Conservation (phyloP, 2,113 vertebrate genomes). For the Nerophis ophidion region DNA sequence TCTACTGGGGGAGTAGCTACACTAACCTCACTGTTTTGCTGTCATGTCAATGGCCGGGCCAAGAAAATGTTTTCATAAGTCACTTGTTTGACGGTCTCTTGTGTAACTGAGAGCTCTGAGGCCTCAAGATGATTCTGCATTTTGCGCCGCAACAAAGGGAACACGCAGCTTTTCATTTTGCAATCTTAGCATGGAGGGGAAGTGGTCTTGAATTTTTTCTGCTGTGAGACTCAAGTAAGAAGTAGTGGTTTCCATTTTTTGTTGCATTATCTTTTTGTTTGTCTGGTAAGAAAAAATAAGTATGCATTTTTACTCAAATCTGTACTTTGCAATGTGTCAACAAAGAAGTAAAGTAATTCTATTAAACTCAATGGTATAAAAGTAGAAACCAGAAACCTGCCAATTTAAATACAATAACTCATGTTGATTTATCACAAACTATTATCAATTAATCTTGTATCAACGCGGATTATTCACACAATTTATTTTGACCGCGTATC, state of each 20-base stretch:
- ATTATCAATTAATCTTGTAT: too few relatives aligned
- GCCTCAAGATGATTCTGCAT: slow-evolving; percentile 52
- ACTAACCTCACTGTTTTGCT: neutral
- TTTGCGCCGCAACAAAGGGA: slow-evolving; percentile 45
- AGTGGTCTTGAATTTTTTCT: slow-evolving; percentile 44
- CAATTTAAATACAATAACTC: neutral
- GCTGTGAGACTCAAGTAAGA: neutral
- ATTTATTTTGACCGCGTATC: too few relatives aligned
- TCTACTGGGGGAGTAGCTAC: slow-evolving; percentile 23
- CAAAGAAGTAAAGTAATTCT: neutral
- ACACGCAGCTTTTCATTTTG: slow-evolving; percentile 58
- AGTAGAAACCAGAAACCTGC: neutral
- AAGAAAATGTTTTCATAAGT: too few relatives aligned
- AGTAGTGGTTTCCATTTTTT: neutral
- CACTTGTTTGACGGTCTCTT: too few relatives aligned
- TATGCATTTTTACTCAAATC: too few relatives aligned
- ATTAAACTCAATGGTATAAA: neutral
- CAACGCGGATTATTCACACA: too few relatives aligned
- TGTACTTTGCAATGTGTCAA: neutral
- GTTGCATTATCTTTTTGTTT: neutral
- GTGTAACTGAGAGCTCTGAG: neutral
- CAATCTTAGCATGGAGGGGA: slow-evolving; percentile 55
- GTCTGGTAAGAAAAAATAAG: neutral
- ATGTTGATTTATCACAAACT: too few relatives aligned
- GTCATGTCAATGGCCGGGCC: too few relatives aligned